Evolutionary conservation across 2,888 invertebrate species (phyloP), one percentile per base, ranked within the genome.

Genomic region (Petrophora chlorosata): DNA sequence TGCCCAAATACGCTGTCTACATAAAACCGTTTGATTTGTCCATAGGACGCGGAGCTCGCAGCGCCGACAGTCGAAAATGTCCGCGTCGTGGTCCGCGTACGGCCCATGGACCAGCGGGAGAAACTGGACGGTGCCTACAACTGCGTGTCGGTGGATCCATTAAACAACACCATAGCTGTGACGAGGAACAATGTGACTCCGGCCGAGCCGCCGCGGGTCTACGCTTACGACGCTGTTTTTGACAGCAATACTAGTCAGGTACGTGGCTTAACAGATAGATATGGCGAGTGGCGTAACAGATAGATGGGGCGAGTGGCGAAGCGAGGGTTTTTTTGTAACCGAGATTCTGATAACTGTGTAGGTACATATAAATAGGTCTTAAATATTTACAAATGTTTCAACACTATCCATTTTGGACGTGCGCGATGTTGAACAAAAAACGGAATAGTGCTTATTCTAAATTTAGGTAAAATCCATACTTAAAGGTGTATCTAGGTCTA

Each of bases 161-260:
- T 95, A 50, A 94, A 95, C 80, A 94, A 94, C 67, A 93, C 95
- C 30, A 94, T 98, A 10, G 94, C 94, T 3, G 94, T 98, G 8
- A 92, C 93, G 29, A 94, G 96, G 79, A 94, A 94, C 36, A 94
- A 94, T 66, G 93, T 93, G 22, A 91, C 91, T 0, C 92, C 92
- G 0, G 93, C 93, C 7, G 96, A 96, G 67, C 95, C 96, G 17
- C 95, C 96, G 0, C 96, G 98, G 82, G 92, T 94, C 0, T 99
- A 98, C 79, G 96, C 96, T 5, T 99, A 99, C 76, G 99, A 99
- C 83, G 95, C 96, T 30, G 97, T 98, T 17, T 99, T 99, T 82
- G 96, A 95, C 36, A 93, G 93, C 10, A 94, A 94, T 61, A 96
- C 97, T 0, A 95, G 95, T 50, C 96, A 98, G 92, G 95, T 97